Evolutionary conservation across 2,888 invertebrate genomes (phyloP).

Genomic region (Xestia rhomboidea): DNA sequence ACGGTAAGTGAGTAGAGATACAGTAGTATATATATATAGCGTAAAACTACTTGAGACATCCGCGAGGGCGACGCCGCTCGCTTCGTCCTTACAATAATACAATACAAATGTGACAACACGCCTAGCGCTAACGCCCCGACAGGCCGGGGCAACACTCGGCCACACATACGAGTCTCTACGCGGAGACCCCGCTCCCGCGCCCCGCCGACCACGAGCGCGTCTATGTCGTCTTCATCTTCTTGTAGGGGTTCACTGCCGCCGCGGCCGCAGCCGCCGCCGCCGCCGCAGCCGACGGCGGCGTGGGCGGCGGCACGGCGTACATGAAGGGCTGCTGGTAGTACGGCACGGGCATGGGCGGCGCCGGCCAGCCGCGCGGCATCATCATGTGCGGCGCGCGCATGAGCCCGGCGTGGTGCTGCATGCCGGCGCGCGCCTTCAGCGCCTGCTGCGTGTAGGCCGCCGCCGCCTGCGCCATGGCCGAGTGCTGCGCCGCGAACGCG

Average conservation of each 20-base stretch:
- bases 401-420: slow-evolving; percentile 78
- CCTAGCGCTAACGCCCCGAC: slow-evolving; percentile 89
- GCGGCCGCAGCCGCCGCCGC: slow-evolving; percentile 84
- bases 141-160: slow-evolving; percentile 86
- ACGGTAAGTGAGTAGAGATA: slow-evolving; percentile 89
- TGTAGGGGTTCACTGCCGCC: slow-evolving; percentile 94
- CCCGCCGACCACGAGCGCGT: slow-evolving; percentile 78
- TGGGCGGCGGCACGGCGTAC: slow-evolving; percentile 89
- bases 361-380: slow-evolving; percentile 87
- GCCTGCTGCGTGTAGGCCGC: slow-evolving; percentile 90
- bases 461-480: slow-evolving; percentile 87
- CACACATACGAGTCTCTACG: slow-evolving; percentile 89
- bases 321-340: slow-evolving; percentile 89
- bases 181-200: slow-evolving; percentile 89
- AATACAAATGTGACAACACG: slow-evolving; percentile 90
- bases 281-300: slow-evolving; percentile 84
- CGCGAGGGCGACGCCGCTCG: slow-evolving; percentile 87
- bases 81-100: slow-evolving; percentile 89
- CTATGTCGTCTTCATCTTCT: slow-evolving; percentile 97
- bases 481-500: slow-evolving; percentile 88
- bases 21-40: slow-evolving; percentile 87
- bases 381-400: slow-evolving; percentile 87
- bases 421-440: slow-evolving; percentile 93
- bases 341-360: slow-evolving; percentile 87
- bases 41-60: slow-evolving; percentile 89